phyloP scores from a whole-genome alignment of 2,113 vertebrate species.

The Aviceda subcristata region DNA sequence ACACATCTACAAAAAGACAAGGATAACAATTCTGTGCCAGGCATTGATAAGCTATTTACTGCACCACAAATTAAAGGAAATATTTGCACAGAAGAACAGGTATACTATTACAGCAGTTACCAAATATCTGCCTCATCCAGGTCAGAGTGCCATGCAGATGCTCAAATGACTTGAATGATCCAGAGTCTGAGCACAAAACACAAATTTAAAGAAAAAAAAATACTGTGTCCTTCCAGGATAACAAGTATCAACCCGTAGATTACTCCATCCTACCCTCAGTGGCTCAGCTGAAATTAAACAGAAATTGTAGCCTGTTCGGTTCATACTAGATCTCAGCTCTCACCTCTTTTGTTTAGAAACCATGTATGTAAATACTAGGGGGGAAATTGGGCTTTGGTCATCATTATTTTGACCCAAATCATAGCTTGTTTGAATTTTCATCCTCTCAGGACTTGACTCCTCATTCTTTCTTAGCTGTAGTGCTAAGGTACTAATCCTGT shows the following conservation, averaged over 20 bases:
- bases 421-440: background rate
- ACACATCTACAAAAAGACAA: background rate
- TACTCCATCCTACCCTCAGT: background rate
- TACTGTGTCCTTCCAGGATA: background rate
- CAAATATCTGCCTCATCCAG: background rate
- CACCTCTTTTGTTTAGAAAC: background rate
- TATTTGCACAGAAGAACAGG: background rate
- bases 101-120: background rate
- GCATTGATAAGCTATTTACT: background rate
- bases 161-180: background rate
- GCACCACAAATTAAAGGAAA: conserved; percentile 4
- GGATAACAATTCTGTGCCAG: background rate
- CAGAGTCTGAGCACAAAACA: background rate
- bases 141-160: background rate
- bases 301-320: background rate
- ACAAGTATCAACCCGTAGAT: background rate
- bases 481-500: background rate
- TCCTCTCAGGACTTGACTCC: background rate
- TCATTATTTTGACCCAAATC: background rate
- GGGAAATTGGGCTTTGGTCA: background rate
- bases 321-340: background rate
- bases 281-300: background rate
- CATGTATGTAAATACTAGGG: background rate
- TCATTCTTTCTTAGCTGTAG: background rate
- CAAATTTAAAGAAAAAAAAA: background rate